Base-by-base conservation (phyloP, 2,797 vertebrate genomes). In the Falco biarmicus region DNA sequence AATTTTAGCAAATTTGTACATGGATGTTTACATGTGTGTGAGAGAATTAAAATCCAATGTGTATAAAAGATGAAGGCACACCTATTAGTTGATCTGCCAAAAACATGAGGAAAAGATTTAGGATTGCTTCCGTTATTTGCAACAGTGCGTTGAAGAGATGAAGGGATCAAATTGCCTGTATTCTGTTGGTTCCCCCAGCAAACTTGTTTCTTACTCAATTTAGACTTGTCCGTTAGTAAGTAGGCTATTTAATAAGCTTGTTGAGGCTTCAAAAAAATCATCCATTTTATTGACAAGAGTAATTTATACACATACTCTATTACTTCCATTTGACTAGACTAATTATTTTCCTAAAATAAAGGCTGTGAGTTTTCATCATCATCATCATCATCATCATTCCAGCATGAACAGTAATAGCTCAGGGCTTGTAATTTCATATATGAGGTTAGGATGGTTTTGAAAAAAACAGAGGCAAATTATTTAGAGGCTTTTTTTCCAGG, bases 121-220 rank as follows among this genome's bases (percentile, higher is more conserved):
- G 59, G 10, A 43, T 37, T 1, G 3, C 37, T 48, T 71, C 53
- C 22, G 48, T 54, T 54, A 32, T 54, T 83, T 78, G 41, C 39
- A 77, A 3, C 53, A 15, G 10, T 57, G 50, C 21, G 53, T 21
- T 57, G 29, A 73, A 78, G 19, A 4, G 1, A 75, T 69, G 48
- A 68, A 25, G 37, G 18, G 21, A 57, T 64, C 68, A 69, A 84
- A 63, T 45, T 45, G 18, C 39, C 63, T 59, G 9, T 51, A 47
- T 89, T 45, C 20, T 34, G 3, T 63, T 57, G 4, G 15, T 41
- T 69, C 10, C 29, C 13, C 7, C n/a, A 17, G n/a, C 0, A 0
- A 53, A 29, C 64, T 79, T 64, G 6, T 64, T 89, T 89, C 61
- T 41, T 34, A 50, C 16, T 18, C 56, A 29, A 11, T 69, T 69